These are phyloP conservation scores for Drosophila nasuta DNA, from an alignment of 1,140 invertebrate genomes.

Conservation along the genomic window DNA sequence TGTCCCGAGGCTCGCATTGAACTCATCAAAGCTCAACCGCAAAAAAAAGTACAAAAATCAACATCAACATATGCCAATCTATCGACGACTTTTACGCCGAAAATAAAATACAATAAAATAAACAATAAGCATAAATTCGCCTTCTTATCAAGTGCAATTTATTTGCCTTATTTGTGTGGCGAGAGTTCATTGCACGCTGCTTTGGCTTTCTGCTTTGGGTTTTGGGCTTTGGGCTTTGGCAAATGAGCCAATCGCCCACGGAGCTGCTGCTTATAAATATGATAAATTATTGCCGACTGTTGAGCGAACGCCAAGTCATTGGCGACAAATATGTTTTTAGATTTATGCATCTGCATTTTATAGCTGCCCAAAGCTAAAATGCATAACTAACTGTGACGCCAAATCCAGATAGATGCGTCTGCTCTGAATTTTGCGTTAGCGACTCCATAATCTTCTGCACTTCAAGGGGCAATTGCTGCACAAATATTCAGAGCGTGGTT, in stretches of 20 bases:
- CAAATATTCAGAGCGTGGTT: background rate
- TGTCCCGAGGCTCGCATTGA: constrained; percentile 56
- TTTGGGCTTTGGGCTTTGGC: background rate
- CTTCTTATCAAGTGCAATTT: constrained; percentile 26
- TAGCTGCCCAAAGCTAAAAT: constrained; percentile 32
- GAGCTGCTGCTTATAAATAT: constrained; percentile 44
- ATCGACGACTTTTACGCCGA: constrained; percentile 1
- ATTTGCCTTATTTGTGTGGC: constrained; percentile 30
- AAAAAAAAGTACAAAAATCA: constrained; percentile 4
- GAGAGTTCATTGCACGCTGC: constrained; percentile 50
- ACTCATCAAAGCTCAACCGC: constrained; percentile 76
- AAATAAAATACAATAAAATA: constrained; percentile 3
- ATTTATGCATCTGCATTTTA: constrained; percentile 49
- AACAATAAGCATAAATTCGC: constrained; percentile 3
- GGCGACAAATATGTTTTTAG: constrained; percentile 36
- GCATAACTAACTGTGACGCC: constrained; percentile 28
- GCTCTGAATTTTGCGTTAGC: background rate
- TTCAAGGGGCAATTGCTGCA: background rate
- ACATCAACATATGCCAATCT: constrained; percentile 34
- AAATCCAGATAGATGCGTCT: constrained; percentile 55
- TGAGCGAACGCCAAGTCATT: constrained; percentile 34
- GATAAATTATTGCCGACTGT: constrained; percentile 50
- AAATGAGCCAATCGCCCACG: constrained; percentile 37
- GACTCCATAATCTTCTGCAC: background rate
- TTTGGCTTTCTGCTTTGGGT: constrained; percentile 3